Evolutionary conservation across 2,888 invertebrate genomes (phyloP).

Genomic region (Ectobius pallidus): DNA sequence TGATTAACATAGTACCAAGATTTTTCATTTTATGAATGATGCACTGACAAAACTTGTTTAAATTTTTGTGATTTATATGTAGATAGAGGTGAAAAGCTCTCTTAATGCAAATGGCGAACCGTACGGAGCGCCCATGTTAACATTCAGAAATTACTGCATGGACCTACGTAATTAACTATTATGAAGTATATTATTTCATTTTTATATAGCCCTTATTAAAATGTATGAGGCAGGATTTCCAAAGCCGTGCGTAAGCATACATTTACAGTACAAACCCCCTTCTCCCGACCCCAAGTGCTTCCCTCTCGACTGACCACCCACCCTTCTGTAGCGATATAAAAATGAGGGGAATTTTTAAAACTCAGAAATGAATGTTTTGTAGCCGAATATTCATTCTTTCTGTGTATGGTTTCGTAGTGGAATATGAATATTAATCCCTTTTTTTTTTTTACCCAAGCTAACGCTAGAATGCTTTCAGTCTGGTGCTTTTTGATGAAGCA

Average conservation of each 20-base stretch:
- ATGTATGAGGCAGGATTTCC: conserved; percentile 19
- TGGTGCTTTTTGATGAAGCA: no score
- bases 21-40: background rate
- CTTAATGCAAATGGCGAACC: background rate
- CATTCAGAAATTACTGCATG: background rate
- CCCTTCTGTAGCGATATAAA: background rate
- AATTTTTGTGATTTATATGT: background rate
- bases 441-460: background rate
- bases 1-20: no score
- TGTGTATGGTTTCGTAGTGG: background rate
- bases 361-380: background rate
- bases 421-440: background rate
- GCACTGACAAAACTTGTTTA: background rate
- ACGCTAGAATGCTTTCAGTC: background rate
- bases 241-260: conserved; percentile 23
- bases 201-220: conserved; percentile 25
- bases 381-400: background rate
- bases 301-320: background rate
- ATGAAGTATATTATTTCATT: conserved; percentile 24
- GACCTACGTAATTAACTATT: conserved; percentile 6
- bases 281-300: background rate
- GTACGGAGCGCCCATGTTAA: conserved; percentile 2
- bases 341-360: background rate
- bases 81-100: background rate
- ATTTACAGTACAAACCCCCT: background rate